phyloP scores from a whole-genome alignment of 2,888 invertebrate genomes.

The Netelia inedita region DNA sequence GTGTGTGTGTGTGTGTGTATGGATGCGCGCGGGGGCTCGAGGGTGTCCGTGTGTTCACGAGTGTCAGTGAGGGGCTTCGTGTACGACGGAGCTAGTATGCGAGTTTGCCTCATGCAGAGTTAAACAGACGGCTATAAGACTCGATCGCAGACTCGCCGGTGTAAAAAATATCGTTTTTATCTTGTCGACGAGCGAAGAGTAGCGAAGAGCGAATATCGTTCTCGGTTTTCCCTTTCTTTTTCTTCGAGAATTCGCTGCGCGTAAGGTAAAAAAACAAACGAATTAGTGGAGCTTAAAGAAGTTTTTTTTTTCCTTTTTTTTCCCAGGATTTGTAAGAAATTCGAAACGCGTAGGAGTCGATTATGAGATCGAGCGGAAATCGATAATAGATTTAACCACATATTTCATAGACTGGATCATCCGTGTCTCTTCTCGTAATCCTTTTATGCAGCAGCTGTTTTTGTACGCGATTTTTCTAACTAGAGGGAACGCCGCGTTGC shows the following conservation, averaged over 20 bases:
- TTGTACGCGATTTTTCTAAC: not conserved
- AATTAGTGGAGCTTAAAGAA: too few species aligned
- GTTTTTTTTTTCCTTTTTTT: too few species aligned
- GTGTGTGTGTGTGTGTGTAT: not conserved
- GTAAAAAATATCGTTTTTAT: not conserved
- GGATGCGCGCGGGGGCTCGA: not conserved
- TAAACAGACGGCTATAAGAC: not conserved
- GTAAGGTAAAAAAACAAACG: too few species aligned
- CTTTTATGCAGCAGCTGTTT: not conserved
- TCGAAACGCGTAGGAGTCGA: too few species aligned
- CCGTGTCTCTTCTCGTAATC: constrained; percentile 5
- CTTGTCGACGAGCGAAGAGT: not conserved
- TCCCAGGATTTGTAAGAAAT: too few species aligned
- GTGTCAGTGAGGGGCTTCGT: not conserved
- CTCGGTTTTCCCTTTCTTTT: too few species aligned
- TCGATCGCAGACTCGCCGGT: not conserved
- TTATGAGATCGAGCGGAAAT: not conserved
- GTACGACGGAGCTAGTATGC: not conserved
- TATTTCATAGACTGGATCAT: too few species aligned
- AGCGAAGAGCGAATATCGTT: not conserved
- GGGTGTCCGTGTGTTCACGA: not conserved
- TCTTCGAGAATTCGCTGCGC: too few species aligned
- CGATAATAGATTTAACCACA: not conserved
- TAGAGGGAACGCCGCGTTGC: too few species aligned
- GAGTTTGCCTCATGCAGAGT: not conserved